These are phyloP conservation scores for Epizoanthus scotinus DNA, from an alignment of 92 coral and sea anemone species.

Conservation along the genomic window DNA sequence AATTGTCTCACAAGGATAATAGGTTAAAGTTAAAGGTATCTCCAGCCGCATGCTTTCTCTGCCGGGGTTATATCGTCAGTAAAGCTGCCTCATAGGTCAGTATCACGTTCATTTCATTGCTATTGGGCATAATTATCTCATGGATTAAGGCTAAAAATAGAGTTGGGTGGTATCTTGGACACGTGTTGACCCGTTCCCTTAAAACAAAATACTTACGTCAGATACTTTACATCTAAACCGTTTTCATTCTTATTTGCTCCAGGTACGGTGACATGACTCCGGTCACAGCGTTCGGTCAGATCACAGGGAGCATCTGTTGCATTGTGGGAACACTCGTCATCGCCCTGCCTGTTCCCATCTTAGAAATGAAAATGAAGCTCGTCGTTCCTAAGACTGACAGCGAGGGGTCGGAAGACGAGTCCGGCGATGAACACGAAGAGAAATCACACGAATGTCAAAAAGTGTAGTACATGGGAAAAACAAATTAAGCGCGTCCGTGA, in stretches of 20 bases:
- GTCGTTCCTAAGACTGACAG: constrained; percentile 30
- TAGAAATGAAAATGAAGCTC: constrained; percentile 92
- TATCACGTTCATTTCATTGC: no score
- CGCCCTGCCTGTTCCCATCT: constrained; percentile 85
- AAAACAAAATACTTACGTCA: no score
- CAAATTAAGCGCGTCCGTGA: neutral
- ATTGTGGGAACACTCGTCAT: constrained; percentile 86
- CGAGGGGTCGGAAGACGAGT: constrained; percentile 26
- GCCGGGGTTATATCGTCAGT: no score
- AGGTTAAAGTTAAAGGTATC: no score
- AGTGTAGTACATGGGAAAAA: neutral
- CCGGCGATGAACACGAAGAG: constrained; percentile 2
- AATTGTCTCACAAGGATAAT: no score
- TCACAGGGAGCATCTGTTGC: constrained; percentile 89
- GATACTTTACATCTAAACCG: no score
- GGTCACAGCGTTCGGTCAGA: constrained; percentile 78
- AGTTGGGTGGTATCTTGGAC: no score
- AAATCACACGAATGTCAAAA: neutral
- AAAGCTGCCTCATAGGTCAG: no score
- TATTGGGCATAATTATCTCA: no score
- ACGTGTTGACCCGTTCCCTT: no score
- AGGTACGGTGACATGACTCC: constrained; percentile 94
- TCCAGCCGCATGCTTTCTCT: no score
- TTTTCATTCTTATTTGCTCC: neutral
- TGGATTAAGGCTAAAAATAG: no score